These are phyloP conservation scores for Enteromius afrohamiltoni DNA, from an alignment of 2,797 vertebrate genomes.

Conservation along the genomic window DNA sequence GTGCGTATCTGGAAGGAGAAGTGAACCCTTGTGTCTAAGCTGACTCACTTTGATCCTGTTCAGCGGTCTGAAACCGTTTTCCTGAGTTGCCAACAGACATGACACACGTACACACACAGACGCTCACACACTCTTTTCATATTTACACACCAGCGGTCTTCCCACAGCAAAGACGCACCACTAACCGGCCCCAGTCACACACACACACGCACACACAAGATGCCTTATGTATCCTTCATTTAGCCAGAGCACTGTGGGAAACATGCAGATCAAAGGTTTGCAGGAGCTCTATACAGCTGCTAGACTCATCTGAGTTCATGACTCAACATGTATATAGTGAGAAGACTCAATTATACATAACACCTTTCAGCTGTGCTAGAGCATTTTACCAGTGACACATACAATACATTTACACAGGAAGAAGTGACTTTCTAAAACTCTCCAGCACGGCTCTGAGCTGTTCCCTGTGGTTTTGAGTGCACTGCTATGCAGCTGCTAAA, in stretches of 20 bases:
- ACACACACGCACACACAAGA: conserved; percentile 12
- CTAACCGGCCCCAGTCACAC: conserved; percentile 42
- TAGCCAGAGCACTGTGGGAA: conserved; percentile 53
- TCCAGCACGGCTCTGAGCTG: neutral
- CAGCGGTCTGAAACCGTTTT: conserved; percentile 58
- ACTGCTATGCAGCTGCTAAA: neutral
- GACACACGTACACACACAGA: conserved; percentile 36
- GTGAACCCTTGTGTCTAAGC: conserved; percentile 49
- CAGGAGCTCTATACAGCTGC: conserved; percentile 44
- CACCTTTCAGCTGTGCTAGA: conserved; percentile 18
- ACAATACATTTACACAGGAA: neutral
- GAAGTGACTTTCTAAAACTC: neutral
- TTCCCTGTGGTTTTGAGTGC: neutral
- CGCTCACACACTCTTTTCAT: conserved; percentile 41
- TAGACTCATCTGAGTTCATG: conserved; percentile 42
- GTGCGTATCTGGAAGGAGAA: conserved; percentile 49
- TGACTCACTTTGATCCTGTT: conserved; percentile 59
- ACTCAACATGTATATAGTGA: conserved; percentile 38
- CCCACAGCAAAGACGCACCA: conserved; percentile 54
- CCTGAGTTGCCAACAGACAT: conserved; percentile 47
- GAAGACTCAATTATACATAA: conserved; percentile 41
- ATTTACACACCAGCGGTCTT: conserved; percentile 57
- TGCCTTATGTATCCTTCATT: conserved; percentile 44
- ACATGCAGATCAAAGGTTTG: conserved; percentile 43
- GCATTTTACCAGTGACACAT: neutral